A percentile compares a stretch with the other conserved stretches of the same genome.
Evolutionary conservation across 2,888 invertebrate species (phyloP).

Genomic region (Trichogramma evanescens): DNA sequence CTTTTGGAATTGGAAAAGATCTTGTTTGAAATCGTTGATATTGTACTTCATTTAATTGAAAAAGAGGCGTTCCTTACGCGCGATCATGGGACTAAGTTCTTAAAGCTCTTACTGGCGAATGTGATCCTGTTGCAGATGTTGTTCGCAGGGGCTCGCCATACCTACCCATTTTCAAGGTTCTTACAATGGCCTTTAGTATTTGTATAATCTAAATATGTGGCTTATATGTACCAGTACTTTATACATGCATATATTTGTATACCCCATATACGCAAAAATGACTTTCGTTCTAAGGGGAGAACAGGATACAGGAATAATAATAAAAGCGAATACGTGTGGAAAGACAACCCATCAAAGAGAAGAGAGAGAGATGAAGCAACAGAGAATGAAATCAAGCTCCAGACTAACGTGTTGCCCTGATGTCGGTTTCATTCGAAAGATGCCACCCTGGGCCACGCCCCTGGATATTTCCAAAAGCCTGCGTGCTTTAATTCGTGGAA

Average conservation of each 20-base stretch:
- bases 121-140: slow-evolving; percentile 40
- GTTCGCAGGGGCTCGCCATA: slow-evolving; percentile 42
- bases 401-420: slow-evolving; percentile 37
- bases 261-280: slow-evolving; percentile 20
- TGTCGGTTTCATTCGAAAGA: slow-evolving; percentile 42
- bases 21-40: not conserved
- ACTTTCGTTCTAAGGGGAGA: slow-evolving; percentile 27
- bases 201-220: too few relatives aligned
- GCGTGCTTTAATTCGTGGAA: not conserved
- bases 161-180: slow-evolving; percentile 23
- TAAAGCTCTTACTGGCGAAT: slow-evolving; percentile 31
- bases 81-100: not conserved
- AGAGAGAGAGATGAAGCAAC: not conserved
- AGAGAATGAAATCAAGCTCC: slow-evolving; percentile 24
- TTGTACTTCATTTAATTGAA: not conserved
- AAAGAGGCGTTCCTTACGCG: not conserved
- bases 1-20: too few relatives aligned
- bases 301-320: slow-evolving; percentile 22
- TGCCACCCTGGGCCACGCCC: slow-evolving; percentile 44
- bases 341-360: slow-evolving; percentile 9
- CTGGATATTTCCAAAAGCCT: slow-evolving; percentile 19
- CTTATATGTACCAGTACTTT: too few relatives aligned
- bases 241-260: too few relatives aligned
- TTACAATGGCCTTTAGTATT: slow-evolving; percentile 18
- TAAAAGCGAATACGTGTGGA: slow-evolving; percentile 15